Evolutionary conservation across 2,888 invertebrate genomes (phyloP), one percentile per base, ranked within the genome.

Genomic region (Notodonta ziczac): DNA sequence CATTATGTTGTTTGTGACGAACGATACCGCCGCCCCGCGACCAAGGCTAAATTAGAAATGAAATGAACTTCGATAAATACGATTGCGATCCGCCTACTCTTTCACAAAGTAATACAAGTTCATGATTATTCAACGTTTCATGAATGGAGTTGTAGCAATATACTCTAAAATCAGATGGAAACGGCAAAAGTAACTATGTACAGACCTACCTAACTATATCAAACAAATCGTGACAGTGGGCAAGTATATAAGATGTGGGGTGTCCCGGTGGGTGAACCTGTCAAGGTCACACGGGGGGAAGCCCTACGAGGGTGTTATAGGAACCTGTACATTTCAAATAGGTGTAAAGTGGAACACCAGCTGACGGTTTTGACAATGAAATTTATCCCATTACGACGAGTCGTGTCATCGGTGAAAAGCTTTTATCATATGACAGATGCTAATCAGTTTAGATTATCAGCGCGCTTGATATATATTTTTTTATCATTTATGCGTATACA

Each of bases 201-300:
- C 59, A 67, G 53, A 66, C 52, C 65, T 72, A 61, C 69, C 69
- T 78, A 74, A 71, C 69, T 70, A 72, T 75, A 73, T 73, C 69
- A 74, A 72, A 74, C 74, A 79, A 80, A 80, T 76, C 76, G 72
- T 74, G 81, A 81, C 83, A 84, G 80, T 83, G 78, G 81, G 82
- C 81, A 80, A 83, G 82, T 85, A 84, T 70, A 82, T 86, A 84
- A 85, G 84, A 84, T 81, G 80, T 76, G 80, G 77, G 81, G 82
- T 78, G 76, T 44, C 83, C 81, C 80, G 80, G 82, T 81, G 86
- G 84, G 78, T 85, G 85, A 87, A 83, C 86, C 73, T 80, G 76
- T 82, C 86, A 88, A 86, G 88, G 88, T 83, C 85, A 84, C 73
- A 80, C 69, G 72, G 81, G 84, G 83, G 85, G 80, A 88, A 86